These are phyloP conservation scores for Achatina immaculata DNA, from an alignment of 1,140 invertebrate species.

Conservation along the genomic window DNA sequence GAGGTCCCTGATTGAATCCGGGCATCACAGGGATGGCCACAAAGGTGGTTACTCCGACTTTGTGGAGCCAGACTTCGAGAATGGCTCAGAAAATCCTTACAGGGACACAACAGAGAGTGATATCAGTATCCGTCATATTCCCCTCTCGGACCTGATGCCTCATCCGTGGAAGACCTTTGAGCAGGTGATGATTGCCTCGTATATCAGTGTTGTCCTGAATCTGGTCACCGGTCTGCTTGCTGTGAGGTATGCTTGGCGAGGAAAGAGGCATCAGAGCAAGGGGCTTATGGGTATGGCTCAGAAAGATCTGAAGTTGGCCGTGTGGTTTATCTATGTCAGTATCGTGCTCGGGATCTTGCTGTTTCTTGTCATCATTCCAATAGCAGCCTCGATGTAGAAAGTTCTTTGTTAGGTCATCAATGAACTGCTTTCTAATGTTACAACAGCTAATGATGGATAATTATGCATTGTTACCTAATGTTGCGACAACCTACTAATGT, in stretches of 20 bases:
- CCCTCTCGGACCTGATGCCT: conserved; percentile 60
- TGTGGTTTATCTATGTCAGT: conserved; percentile 58
- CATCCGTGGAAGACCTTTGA: conserved; percentile 59
- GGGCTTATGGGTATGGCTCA: conserved; percentile 66
- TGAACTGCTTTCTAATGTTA: too few relatives aligned
- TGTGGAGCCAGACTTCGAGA: conserved; percentile 49
- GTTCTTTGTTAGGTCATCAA: too few relatives aligned
- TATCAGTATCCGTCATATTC: conserved; percentile 56
- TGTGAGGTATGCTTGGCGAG: conserved; percentile 58
- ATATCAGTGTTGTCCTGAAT: conserved; percentile 56
- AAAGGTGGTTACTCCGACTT: conserved; percentile 45
- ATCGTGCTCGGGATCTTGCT: conserved; percentile 52
- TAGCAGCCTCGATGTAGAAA: conserved; percentile 33
- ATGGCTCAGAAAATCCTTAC: conserved; percentile 61
- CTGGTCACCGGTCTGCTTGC: conserved; percentile 57
- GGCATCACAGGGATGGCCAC: not conserved
- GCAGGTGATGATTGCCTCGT: conserved; percentile 58
- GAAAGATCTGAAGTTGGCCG: conserved; percentile 54
- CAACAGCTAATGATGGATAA: too few relatives aligned
- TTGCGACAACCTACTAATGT: too few relatives aligned
- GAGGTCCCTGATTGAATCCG: conserved; percentile 43
- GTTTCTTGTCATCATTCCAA: conserved; percentile 51
- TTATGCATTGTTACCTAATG: too few relatives aligned
- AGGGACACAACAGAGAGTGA: conserved; percentile 62
- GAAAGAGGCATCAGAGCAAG: conserved; percentile 60